phyloP scores from a whole-genome alignment of 2,797 vertebrate species.

The Semotilus atromaculatus region DNA sequence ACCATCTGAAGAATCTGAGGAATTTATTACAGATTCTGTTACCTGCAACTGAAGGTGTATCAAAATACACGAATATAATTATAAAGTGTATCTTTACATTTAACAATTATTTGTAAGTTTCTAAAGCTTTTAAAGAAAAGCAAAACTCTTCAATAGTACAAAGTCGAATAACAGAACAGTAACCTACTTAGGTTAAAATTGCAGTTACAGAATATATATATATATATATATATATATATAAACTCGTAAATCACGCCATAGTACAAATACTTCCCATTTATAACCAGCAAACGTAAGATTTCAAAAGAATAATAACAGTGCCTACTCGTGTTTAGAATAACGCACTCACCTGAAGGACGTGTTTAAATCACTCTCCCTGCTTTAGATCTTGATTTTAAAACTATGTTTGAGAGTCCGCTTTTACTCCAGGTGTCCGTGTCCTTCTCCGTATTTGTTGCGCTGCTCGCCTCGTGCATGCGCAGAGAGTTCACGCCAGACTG shows the following conservation, averaged over 20 bases:
- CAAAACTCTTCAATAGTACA: no score
- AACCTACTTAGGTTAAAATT: neutral
- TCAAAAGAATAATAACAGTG: neutral
- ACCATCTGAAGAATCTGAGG: constrained; percentile 44
- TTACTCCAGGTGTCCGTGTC: neutral
- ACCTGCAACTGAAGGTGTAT: neutral
- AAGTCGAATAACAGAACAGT: neutral
- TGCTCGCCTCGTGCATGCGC: constrained; percentile 3
- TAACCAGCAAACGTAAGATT: neutral
- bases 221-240: no score
- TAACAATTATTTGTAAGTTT: neutral
- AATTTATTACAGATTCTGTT: constrained; percentile 47
- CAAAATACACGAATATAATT: neutral
- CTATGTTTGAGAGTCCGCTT: neutral
- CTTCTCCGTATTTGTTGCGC: constrained; percentile 5
- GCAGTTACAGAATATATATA: neutral
- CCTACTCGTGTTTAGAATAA: neutral
- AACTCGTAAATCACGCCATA: neutral
- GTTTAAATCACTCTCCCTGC: neutral
- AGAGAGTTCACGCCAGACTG: neutral
- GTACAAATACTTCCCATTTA: neutral
- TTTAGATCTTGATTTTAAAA: neutral
- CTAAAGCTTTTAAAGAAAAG: neutral
- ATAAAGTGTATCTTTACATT: neutral
- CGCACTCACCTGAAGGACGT: constrained; percentile 11